Conservation (phyloP, 2,888 invertebrate genomes). For the Drosophila cognata region DNA sequence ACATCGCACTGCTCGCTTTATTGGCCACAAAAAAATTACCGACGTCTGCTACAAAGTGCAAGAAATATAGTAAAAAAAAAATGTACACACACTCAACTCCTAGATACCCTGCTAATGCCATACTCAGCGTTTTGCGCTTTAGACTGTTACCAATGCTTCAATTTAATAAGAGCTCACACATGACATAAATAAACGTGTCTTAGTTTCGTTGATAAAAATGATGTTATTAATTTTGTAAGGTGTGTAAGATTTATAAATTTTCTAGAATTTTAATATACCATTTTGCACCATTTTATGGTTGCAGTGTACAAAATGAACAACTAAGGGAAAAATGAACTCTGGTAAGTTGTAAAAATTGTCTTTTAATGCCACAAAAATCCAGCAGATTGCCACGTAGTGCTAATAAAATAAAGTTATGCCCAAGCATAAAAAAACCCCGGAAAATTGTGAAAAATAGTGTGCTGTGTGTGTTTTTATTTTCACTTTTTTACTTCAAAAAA, state of each 20-base stretch:
- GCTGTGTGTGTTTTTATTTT: conserved; percentile 38
- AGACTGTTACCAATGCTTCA: neutral
- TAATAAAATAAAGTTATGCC: conserved; percentile 81
- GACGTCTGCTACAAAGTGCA: conserved; percentile 39
- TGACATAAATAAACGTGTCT: neutral
- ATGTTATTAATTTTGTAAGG: neutral
- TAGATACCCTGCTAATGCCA: neutral
- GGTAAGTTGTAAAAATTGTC: conserved; percentile 81
- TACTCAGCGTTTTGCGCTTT: neutral
- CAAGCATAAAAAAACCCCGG: conserved; percentile 66
- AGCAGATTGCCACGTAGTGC: conserved; percentile 82
- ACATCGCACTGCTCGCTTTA: conserved; percentile 56
- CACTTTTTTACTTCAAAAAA: conserved; percentile 41
- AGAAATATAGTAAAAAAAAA: conserved; percentile 51
- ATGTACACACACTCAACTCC: neutral
- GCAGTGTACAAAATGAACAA: conserved; percentile 38
- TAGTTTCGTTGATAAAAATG: neutral
- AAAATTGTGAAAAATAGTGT: conserved; percentile 76
- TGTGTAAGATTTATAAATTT: neutral
- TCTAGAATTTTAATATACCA: neutral
- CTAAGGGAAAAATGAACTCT: conserved; percentile 60
- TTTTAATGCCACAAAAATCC: conserved; percentile 80
- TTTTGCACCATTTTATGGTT: neutral
- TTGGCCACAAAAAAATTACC: conserved; percentile 59
- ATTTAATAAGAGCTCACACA: neutral